Conservation (phyloP, 2,797 vertebrate species). For the Amphiprion clarkii region DNA sequence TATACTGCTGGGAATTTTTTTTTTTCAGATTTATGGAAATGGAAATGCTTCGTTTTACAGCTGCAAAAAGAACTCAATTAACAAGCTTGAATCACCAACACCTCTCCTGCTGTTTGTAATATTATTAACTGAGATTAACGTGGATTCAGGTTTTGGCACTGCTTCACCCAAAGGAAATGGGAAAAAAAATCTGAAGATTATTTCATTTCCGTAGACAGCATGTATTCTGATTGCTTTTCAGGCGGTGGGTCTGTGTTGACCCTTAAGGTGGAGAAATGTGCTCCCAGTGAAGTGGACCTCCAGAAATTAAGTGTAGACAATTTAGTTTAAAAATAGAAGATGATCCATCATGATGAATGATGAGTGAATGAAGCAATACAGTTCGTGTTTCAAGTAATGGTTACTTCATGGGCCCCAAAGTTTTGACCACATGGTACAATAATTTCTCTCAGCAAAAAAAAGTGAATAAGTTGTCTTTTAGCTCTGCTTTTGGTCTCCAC, state of each 20-base stretch:
- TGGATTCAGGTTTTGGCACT: neutral
- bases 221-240: neutral
- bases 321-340: neutral
- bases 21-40: neutral
- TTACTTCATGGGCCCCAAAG: too few species aligned
- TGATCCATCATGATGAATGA: neutral
- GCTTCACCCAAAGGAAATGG: conserved; percentile 1
- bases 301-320: neutral
- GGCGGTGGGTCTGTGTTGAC: neutral
- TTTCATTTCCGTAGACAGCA: neutral
- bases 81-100: neutral
- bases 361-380: too few species aligned
- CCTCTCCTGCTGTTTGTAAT: neutral
- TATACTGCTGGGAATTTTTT: neutral
- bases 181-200: conserved; percentile 2
- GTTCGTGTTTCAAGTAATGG: too few species aligned
- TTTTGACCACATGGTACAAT: too few species aligned
- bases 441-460: too few species aligned
- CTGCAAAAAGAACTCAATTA: neutral
- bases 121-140: conserved; percentile 1
- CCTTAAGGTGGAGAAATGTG: neutral
- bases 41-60: neutral
- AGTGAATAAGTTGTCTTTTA: too few species aligned
- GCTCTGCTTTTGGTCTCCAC: too few species aligned
- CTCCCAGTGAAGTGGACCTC: neutral